phyloP scores from a whole-genome alignment of 1,140 invertebrate species.

The Drosophila pseudoananassae region DNA sequence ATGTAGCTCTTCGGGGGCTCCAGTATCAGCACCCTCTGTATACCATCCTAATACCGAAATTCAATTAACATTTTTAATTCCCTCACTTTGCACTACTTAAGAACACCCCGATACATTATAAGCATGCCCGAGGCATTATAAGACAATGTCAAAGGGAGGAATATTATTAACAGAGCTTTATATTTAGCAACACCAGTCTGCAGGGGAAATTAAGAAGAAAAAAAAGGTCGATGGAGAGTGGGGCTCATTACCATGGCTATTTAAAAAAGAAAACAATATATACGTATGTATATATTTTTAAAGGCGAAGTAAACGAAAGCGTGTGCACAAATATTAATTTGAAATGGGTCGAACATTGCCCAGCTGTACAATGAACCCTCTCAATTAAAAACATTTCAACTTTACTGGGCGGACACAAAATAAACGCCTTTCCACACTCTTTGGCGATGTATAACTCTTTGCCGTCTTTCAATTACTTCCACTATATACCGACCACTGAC shows the following conservation, averaged over 20 bases:
- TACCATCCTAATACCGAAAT: slow-evolving; percentile 10
- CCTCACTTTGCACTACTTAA: slow-evolving; percentile 35
- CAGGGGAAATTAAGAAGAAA: neutral
- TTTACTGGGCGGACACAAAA: slow-evolving; percentile 10
- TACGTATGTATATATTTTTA: neutral
- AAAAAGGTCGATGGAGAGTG: neutral
- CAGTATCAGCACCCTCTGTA: slow-evolving; percentile 4
- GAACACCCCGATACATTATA: slow-evolving; percentile 16
- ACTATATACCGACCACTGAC: slow-evolving; percentile 17
- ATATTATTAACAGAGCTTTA: slow-evolving; percentile 19
- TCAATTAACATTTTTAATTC: slow-evolving; percentile 52
- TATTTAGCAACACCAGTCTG: slow-evolving; percentile 19
- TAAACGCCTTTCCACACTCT: slow-evolving; percentile 17
- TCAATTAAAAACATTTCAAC: slow-evolving; percentile 37
- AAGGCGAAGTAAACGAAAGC: neutral
- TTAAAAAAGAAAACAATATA: neutral
- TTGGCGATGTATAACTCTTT: slow-evolving; percentile 27
- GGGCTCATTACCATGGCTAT: neutral
- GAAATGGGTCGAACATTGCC: slow-evolving; percentile 22
- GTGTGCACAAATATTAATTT: slow-evolving; percentile 2
- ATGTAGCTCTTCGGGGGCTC: slow-evolving; percentile 13
- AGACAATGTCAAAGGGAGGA: slow-evolving; percentile 7
- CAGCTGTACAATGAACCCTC: slow-evolving; percentile 33
- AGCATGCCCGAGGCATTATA: no score
- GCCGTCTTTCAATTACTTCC: slow-evolving; percentile 33